Conservation (phyloP, 2,113 vertebrate species). For the Zingel zingel region DNA sequence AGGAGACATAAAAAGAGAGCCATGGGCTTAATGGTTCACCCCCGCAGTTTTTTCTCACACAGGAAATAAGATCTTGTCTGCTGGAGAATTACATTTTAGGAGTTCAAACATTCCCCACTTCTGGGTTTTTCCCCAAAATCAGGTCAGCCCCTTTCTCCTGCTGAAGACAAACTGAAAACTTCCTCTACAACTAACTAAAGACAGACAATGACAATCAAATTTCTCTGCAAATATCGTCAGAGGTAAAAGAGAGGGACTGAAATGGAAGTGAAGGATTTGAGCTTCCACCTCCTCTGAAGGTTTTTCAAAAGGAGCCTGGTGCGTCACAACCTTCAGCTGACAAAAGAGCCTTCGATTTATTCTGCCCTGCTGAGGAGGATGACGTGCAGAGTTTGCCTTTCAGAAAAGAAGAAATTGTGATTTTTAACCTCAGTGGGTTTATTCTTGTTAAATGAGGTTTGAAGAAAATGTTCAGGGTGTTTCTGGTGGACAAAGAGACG, state of each 20-base stretch:
- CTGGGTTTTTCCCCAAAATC: conserved; percentile 17
- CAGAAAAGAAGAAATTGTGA: neutral
- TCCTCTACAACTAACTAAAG: neutral
- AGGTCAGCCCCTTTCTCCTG: neutral
- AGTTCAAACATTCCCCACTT: conserved; percentile 12
- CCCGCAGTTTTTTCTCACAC: neutral
- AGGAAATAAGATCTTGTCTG: conserved; percentile 3
- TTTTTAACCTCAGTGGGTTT: neutral
- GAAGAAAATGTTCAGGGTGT: neutral
- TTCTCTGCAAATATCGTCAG: neutral
- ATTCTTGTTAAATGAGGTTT: too few species aligned
- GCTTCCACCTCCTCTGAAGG: neutral
- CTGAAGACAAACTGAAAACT: conserved; percentile 24
- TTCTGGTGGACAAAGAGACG: neutral
- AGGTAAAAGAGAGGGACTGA: neutral
- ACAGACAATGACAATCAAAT: neutral
- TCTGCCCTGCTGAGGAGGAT: neutral
- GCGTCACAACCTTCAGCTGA: neutral
- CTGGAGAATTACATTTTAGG: neutral
- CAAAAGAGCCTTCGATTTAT: neutral
- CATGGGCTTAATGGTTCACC: neutral
- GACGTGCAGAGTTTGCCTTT: neutral
- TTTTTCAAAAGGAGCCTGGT: neutral
- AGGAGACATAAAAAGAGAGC: conserved; percentile 2
- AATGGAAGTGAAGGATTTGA: neutral